Evolutionary conservation across 2,113 vertebrate genomes (phyloP).

Genomic region (Clarias macrocephalus): DNA sequence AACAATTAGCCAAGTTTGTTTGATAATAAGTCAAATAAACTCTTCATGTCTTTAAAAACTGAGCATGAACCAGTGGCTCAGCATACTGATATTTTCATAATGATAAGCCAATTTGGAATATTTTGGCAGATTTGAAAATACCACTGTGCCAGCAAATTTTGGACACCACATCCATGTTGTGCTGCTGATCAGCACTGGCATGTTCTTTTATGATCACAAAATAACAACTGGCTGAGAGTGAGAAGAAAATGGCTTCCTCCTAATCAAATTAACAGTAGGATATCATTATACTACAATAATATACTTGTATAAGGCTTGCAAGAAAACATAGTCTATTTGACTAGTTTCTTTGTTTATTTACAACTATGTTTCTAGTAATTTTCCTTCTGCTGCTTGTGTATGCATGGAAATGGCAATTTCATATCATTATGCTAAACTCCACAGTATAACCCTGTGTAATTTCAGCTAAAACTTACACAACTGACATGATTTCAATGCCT

Average conservation of each 20-base stretch:
- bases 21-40: not conserved
- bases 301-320: constrained; percentile 3
- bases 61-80: not conserved
- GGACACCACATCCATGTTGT: not conserved
- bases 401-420: not conserved
- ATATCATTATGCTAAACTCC: not conserved
- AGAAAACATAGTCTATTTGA: not conserved
- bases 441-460: not conserved
- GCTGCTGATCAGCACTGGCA: not conserved
- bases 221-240: not conserved
- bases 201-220: not conserved
- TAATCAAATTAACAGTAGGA: not conserved
- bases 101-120: not conserved
- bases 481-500: not conserved
- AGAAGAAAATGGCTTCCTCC: not conserved
- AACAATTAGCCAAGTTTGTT: not conserved
- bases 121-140: not conserved
- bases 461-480: not conserved
- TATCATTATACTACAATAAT: not conserved
- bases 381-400: not conserved
- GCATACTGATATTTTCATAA: not conserved
- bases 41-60: not conserved
- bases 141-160: constrained; percentile 3
- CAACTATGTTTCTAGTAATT: not conserved
- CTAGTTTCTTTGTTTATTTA: not conserved